Evolutionary conservation across 2,888 invertebrate genomes (phyloP), one percentile per base, ranked within the genome.

Genomic region (Cataglyphis rosenhaueri): DNA sequence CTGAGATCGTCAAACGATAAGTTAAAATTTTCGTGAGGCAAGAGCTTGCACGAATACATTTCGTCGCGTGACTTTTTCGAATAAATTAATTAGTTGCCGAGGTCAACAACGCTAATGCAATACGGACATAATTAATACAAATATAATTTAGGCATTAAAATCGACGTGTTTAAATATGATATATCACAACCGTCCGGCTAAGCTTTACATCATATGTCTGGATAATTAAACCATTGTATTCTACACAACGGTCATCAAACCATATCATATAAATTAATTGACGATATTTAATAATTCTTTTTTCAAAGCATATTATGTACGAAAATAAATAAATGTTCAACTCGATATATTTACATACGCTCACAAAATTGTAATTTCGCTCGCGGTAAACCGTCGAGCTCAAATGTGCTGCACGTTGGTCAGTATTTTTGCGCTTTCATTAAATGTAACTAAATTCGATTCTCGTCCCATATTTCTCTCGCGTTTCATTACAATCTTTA

Each of bases 201-300:
- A 78, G 59, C 78, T 70, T 71, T 44, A 79, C 25, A 10, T 21
- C 41, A 76, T 70, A 41, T 5, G 44, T 59, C 25, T 57, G n/a
- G 32, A 78, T 79, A 79, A 79, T 79, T 79, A 79, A 79, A 79
- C 21, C 12, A 32, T 79, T 78, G 59, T 70, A 2, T n/a, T 52
- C n/a, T 48, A 4, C 70, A 15, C 15, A 57, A 18, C 25, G 21
- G 12, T 71, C n/a, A 78, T 70, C 25, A 25, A 44, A 6, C 44
- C 44, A 8, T 48, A 78, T 70, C 59, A 48, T 35, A 57, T 44
- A 44, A 79, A 61, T 71, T 71, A 71, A 79, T 79, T 71, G 61
- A 79, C 48, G 59, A 71, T 71, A 79, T 79, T 79, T 35, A 44
- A 44, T 35, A 35, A 71, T 59, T 3, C 44, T 18, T 59, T 15